phyloP scores from a whole-genome alignment of 2,797 vertebrate genomes.

The Haliaeetus vocifer region DNA sequence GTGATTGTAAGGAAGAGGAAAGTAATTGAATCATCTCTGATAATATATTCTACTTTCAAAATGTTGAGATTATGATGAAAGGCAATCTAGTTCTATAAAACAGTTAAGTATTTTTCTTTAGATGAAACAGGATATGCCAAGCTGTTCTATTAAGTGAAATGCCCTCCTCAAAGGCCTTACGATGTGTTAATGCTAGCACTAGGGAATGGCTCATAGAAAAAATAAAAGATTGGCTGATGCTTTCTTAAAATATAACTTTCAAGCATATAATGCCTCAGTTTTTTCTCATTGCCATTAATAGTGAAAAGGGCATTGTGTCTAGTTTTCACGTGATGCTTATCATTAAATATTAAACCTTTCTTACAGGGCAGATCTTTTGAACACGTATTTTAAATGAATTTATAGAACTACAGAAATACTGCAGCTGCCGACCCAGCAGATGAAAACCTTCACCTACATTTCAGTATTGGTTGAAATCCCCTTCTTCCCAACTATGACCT shows the following conservation, averaged over 20 bases:
- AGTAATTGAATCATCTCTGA: not conserved
- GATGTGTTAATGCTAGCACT: not conserved
- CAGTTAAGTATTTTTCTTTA: not conserved
- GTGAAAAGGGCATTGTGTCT: not conserved
- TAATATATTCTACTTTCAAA: not conserved
- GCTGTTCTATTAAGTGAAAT: not conserved
- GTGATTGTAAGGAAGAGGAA: not conserved
- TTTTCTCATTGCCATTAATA: not conserved
- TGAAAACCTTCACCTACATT: not conserved
- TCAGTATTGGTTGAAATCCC: not conserved
- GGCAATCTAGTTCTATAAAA: not conserved
- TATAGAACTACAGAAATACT: not conserved
- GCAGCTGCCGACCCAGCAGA: not conserved
- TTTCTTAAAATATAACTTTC: not conserved
- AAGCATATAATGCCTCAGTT: not conserved
- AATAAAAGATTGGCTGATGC: not conserved
- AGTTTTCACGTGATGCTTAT: not conserved
- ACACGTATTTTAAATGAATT: not conserved
- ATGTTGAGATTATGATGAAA: not conserved
- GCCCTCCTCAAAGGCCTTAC: not conserved
- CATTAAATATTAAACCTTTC: slow-evolving; percentile 14
- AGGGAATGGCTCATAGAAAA: not conserved
- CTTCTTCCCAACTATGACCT: not conserved
- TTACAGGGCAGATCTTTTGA: not conserved
- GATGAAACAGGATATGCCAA: not conserved